Base-by-base conservation (phyloP, 2,888 invertebrate genomes). In the Fragum whitleyi region DNA sequence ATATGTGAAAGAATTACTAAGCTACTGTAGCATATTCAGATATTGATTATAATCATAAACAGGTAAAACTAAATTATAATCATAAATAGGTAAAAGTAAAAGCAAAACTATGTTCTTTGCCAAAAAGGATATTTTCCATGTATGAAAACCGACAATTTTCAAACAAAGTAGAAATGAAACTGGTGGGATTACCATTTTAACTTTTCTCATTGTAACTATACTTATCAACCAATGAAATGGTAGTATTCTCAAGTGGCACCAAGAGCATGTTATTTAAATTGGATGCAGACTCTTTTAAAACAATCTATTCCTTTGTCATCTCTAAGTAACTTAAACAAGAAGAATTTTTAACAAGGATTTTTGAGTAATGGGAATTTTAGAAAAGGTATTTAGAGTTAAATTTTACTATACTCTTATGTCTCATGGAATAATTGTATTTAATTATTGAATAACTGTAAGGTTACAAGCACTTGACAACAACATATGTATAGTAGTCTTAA, bases 321-420 rank as follows among this genome's bases (percentile, higher is more conserved):
- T 47, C 19, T 39, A 47, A 47, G 2, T 47, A n/a, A n/a, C 16
- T 14, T 47, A 47, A n/a, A 3, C 14, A 14, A 3, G 23, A n/a
- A 57, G 3, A 7, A 21, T 21, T 7, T 51, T 51, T 21, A 7
- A 51, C 16, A 51, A n/a, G 19, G 51, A 51, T 51, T 51, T n/a
- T 3, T 7, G 16, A 57, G 19, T 32, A 62, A 62, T 65, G 65
- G 42, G 65, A 23, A 65, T 65, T 65, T 39, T 65, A 23, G 42
- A 1, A 65, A 39, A 53, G 51, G 69, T 69, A 53, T 26, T 57
- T 9, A 11, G 47, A 47, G 47, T 23, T 59, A 5, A 59, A 36
- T 36, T 36, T 36, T 36, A 9, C 3, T 36, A 36, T 36, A 21
- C 53, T 53, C n/a, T 53, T 21, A 53, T 53, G 11, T 19, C 11